Conservation (phyloP, 2,888 invertebrate genomes). For the Agonopterix subpropinquella region DNA sequence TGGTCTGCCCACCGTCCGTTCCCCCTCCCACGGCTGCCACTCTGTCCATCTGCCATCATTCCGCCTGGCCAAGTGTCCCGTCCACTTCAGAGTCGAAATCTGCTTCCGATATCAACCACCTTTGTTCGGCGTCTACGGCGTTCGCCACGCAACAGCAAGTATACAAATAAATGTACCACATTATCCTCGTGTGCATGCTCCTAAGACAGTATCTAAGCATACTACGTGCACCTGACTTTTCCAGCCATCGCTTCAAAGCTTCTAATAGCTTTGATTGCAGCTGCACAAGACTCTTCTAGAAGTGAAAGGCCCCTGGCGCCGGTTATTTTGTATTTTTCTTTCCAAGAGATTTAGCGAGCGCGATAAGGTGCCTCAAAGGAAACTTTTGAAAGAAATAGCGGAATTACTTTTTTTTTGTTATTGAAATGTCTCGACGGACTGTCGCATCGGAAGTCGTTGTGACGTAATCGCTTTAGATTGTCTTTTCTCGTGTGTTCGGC, state of each 20-base stretch:
- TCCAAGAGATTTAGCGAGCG: constrained; percentile 13
- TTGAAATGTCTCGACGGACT: constrained; percentile 7
- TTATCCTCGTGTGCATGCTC: no score
- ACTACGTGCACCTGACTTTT: no score
- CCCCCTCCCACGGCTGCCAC: no score
- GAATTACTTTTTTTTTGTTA: constrained; percentile 9
- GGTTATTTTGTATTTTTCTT: constrained; percentile 10
- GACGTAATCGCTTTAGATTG: constrained; percentile 1
- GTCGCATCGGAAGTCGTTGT: constrained; percentile 3
- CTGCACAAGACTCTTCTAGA: constrained; percentile 1
- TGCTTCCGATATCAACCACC: no score
- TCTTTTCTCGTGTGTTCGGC: constrained; percentile 6
- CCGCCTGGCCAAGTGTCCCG: no score
- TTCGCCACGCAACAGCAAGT: no score
- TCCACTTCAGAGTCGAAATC: no score
- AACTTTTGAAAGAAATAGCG: constrained; percentile 7
- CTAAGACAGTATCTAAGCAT: no score
- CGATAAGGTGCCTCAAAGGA: constrained; percentile 12
- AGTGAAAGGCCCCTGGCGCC: constrained; percentile 8
- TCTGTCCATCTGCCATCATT: no score
- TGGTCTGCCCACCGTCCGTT: no score
- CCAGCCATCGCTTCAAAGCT: background rate
- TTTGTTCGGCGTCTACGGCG: no score
- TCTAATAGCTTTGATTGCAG: constrained; percentile 6
- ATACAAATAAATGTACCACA: no score